Evolutionary conservation across 2,888 invertebrate species (phyloP), one percentile per base, ranked within the genome.

Genomic region (Hermodice carunculata): DNA sequence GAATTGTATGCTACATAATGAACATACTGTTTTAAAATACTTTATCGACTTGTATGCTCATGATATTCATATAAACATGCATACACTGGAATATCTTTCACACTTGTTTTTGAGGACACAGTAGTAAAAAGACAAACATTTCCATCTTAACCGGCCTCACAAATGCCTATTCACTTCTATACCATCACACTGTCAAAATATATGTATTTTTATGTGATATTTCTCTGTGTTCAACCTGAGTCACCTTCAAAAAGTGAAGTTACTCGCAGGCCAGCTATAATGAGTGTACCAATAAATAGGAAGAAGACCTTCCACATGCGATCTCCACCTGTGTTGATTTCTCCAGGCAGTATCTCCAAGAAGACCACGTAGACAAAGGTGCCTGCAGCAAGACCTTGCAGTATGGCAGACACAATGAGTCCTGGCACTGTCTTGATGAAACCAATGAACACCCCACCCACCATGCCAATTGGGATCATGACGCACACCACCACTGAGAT

Each of bases 351-450:
- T 34, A 85, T 74, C 63, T 84, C 83, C 59, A 82, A 71, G 63
- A 85, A 85, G 17, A 80, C 78, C 0, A 84, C 82, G 69, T 85
- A 81, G 48, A 85, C 68, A 67, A 85, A 85, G 19, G 82, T 82
- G 5, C 83, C 84, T n/a, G 82, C 80, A 1, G 85, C 80, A 26
- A 84, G 53, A 4, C 75, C 81, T 67, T 85, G 85, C 3, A 84
- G 68, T 48, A 80, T 59, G 2, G 78, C 81, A 11, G 84, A 80
- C n/a, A 77, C 67, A 40, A 81, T n/a, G 37, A 71, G 69, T 11
- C 81, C 81, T 6, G 64, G 68, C 8, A 74, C 48, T 6, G 56
- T 61, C 24, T 49, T 34, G 17, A 37, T 44, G 29, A 58, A 32
- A 19, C 76, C 77, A 22, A 83, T 60, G 14, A 67, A 66, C 42